Base-by-base conservation (phyloP, 2,113 vertebrate genomes). In the Platysteira castanea region DNA sequence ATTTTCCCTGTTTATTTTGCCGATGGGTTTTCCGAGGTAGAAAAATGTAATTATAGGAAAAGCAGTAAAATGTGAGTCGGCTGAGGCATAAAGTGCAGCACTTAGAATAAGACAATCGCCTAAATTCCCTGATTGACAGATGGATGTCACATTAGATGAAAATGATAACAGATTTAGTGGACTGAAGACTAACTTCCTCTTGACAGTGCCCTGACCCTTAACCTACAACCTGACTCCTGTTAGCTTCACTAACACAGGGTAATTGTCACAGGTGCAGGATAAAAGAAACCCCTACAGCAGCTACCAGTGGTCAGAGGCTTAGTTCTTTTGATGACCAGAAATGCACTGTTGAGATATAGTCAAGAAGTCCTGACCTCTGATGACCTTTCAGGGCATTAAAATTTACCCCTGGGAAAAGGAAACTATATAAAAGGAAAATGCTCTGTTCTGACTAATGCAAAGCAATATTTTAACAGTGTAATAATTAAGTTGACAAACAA, bases 151-250 rank as follows among this genome's bases (percentile, higher is more conserved):
- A 98, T 99, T 98, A 99, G 98, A 99, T 98, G 98, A 98, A 98
- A 98, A 98, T 98, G 98, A 99, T 99, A 99, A 99, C 98, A 98
- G 98, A 98, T 98, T 99, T 98, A 98, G 98, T 96, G 96, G 98
- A 97, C 96, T 98, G 97, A 98, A 98, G 98, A 98, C 98, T 98
- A 98, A 99, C 98, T 99, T 99, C 99, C 99, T 99, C 99, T 99
- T 99, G 98, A 98, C 98, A 98, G 98, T 98, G 97, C 97, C 97
- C 96, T 98, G 98, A 99, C 98, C 99, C 96, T 95, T 98, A 98
- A 99, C 98, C 98, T 98, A 90, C 96, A 97, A 97, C 98, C 98
- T 98, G 98, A 99, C 98, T 99, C 98, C 98, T 98, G 98, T 99
- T 98, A 99, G 98, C 98, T 98, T 98, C 98, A 98, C 96, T 98